Evolutionary conservation across 2,113 vertebrate species (phyloP).

Genomic region (Oryzias woworae): DNA sequence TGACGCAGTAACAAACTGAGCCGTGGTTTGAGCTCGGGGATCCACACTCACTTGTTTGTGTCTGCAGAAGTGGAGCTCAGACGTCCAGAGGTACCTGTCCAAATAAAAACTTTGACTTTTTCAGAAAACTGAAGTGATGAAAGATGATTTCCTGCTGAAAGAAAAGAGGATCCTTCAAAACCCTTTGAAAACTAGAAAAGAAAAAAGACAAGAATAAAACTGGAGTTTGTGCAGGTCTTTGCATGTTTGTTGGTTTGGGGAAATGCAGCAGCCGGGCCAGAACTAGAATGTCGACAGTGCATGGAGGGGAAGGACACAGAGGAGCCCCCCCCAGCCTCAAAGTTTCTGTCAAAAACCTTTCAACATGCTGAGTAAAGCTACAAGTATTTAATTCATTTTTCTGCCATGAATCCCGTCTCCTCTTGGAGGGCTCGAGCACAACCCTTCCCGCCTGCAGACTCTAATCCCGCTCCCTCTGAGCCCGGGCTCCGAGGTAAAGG

Average conservation of each 20-base stretch:
- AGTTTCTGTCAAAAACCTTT: background rate
- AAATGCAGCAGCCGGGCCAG: constrained; percentile 39
- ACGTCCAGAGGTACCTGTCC: background rate
- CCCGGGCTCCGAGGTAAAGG: constrained; percentile 65
- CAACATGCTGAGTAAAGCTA: background rate
- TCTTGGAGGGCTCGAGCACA: constrained; percentile 5
- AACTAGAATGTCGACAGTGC: constrained; percentile 60
- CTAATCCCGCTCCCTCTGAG: constrained; percentile 74
- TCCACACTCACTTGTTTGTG: constrained; percentile 31
- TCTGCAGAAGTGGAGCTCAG: background rate
- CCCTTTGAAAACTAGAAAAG: no score
- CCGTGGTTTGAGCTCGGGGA: constrained; percentile 35
- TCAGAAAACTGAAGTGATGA: no score
- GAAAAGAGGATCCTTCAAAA: no score
- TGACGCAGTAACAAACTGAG: constrained; percentile 38
- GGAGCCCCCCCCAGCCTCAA: constrained; percentile 19
- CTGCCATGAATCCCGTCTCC: background rate
- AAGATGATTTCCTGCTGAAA: background rate
- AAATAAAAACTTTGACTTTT: no score
- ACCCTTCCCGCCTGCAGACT: constrained; percentile 21
- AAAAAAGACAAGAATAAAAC: no score
- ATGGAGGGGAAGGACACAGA: constrained; percentile 47
- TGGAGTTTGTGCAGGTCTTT: constrained; percentile 16
- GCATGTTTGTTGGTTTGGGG: constrained; percentile 12
- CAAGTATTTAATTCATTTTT: background rate